These are phyloP conservation scores for Drosophila seguyi DNA, from an alignment of 1,140 invertebrate genomes.

Conservation along the genomic window DNA sequence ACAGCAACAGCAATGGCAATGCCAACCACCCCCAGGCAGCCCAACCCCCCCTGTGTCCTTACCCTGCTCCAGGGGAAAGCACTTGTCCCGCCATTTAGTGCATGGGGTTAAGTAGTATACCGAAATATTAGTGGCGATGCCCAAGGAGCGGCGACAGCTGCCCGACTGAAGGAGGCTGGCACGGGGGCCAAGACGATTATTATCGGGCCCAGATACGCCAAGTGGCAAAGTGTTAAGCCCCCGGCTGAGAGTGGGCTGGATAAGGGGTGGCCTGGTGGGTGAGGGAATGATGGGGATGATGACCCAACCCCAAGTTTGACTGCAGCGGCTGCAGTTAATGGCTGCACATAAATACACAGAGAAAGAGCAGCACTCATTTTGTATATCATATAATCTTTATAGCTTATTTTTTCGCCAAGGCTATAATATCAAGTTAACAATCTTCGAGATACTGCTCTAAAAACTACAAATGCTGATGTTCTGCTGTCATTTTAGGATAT, in stretches of 20 bases:
- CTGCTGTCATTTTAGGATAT: too few relatives aligned
- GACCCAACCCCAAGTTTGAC: constrained; percentile 53
- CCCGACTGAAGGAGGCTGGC: constrained; percentile 11
- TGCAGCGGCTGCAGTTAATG: constrained; percentile 73
- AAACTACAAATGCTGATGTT: background rate
- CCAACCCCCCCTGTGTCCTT: constrained; percentile 28
- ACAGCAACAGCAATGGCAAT: constrained; percentile 22
- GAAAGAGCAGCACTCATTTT: background rate
- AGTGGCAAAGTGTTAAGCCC: constrained; percentile 57
- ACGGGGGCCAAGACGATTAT: constrained; percentile 28
- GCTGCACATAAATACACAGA: constrained; percentile 11
- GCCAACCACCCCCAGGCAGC: constrained; percentile 25
- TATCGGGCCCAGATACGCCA: constrained; percentile 38
- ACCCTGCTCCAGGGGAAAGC: constrained; percentile 45
- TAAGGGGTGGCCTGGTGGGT: background rate
- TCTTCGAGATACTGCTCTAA: background rate
- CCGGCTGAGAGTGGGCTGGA: constrained; percentile 18
- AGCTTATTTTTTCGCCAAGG: background rate
- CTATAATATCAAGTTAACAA: background rate
- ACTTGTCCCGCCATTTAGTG: constrained; percentile 82
- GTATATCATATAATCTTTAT: background rate
- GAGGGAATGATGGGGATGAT: background rate
- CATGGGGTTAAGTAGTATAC: constrained; percentile 81
- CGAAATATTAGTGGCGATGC: constrained; percentile 68
- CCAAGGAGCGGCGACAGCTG: constrained; percentile 67